Base-by-base conservation (phyloP, 1,140 invertebrate species). In the Drosophila pallidifrons region DNA sequence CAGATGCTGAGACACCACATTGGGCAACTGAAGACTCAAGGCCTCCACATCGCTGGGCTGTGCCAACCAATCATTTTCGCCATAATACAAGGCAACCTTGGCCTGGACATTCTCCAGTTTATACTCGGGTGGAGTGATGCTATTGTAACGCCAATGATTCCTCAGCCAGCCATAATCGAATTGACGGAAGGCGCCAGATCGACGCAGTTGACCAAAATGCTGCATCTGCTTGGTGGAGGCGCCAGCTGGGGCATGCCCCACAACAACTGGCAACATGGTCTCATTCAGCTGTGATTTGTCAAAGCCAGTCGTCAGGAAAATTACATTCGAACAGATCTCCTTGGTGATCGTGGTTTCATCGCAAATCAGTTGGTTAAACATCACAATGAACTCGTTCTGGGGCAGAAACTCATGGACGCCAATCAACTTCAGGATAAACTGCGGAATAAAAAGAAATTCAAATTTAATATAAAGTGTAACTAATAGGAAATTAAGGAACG, bases 191-290 rank as follows among this genome's bases (percentile, higher is more conserved):
- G 89, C 81, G 0, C 92, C 93, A 0, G 91, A 93, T 11, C 93
- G 82, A 1, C 94, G 92, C 6, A 93, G 93, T 80, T 96, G 96
- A 0, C 94, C 95, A 79, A 94, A 96, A 82, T 97, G 96, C 11
- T 96, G 93, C 6, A 98, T 91, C 85, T 97, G 96, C 79, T 96
- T 95, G 49, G 95, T 94, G 0, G 96, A 96, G 1, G 96, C 95
- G 11, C 97, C 97, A 5, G 96, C 95, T 0, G 98, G 97, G 13
- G 94, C 93, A 81, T 98, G 96, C 0, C 95, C 94, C 38, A 96
- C 93, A 65, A 97, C 95, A 0, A 97, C 95, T 0, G 96, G 94
- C 1, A 96, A 77, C 86, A 96, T 94, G 0, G 95, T 95, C 93
- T 91, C 93, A 75, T 94, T 95, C 46, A 94, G 90, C 92, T 95